Evolutionary conservation across 2,797 vertebrate species (phyloP).

Genomic region (Sparidentex hasta): DNA sequence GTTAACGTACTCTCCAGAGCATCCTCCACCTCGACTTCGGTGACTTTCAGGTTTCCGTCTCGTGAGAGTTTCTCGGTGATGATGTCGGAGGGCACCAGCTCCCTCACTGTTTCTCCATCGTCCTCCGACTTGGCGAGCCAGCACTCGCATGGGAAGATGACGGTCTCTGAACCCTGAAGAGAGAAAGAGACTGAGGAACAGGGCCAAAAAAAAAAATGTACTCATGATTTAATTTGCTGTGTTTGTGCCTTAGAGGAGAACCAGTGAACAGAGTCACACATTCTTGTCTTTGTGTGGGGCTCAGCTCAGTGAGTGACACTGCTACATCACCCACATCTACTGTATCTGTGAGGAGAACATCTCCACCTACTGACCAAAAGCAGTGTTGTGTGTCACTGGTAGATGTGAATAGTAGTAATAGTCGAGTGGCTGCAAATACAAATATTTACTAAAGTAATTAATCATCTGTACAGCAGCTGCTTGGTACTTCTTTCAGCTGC

Average conservation of each 20-base stretch:
- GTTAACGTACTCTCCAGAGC: slow-evolving; percentile 92
- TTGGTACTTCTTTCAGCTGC: neutral
- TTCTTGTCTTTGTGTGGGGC: neutral
- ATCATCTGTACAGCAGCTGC: neutral
- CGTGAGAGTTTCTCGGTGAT: slow-evolving; percentile 94
- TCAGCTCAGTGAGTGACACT: neutral
- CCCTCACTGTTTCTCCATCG: slow-evolving; percentile 93
- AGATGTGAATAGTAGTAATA: neutral
- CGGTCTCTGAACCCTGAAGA: slow-evolving; percentile 92
- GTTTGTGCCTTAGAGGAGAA: slow-evolving; percentile 2
- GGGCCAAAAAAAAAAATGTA: neutral
- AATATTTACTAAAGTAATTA: neutral
- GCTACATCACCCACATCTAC: neutral
- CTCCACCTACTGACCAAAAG: slow-evolving; percentile 73
- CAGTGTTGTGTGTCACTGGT: slow-evolving; percentile 5
- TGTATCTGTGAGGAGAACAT: slow-evolving; percentile 58
- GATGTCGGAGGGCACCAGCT: slow-evolving; percentile 95
- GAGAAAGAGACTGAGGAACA: neutral
- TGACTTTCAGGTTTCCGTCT: slow-evolving; percentile 93
- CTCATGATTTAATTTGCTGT: neutral
- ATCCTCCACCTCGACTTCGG: slow-evolving; percentile 94
- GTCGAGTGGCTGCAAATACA: neutral
- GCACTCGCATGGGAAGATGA: slow-evolving; percentile 93
- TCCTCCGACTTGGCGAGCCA: slow-evolving; percentile 98
- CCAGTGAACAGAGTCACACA: neutral